Base-by-base conservation (phyloP, 2,797 vertebrate genomes). In the Crossoptilon crossoptilon region DNA sequence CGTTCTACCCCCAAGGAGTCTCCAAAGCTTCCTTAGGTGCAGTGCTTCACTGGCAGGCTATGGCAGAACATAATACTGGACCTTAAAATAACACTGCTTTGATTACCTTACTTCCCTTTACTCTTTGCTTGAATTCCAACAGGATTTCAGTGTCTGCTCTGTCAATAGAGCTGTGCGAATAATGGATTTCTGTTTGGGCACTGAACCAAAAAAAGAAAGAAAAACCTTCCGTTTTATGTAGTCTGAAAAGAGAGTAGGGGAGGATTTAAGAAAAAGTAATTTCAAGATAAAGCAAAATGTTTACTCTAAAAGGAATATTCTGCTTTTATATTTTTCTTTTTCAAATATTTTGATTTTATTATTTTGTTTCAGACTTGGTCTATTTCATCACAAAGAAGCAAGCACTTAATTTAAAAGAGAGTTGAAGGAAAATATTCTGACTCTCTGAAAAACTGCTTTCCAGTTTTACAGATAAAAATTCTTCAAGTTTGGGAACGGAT, bases 1-100 rank as follows among this genome's bases (percentile, higher is more conserved):
- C 62, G 70, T 68, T 62, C 83, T 24, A 69, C 18, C 58, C 31
- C 41, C 35, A 83, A 85, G 62, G 80, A 80, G 51, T 46, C 63
- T 35, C 41, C 72, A 37, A 10, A 80, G 88, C 60, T 67, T 51
- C 82, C 6, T 0, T 66, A 68, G 77, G 60, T 3, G 29, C 67
- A 89, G 73, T 68, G 88, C 66, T 81, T 90, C 86, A 6, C 91
- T 94, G 95, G 91, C 88, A 90, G 70, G 23, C 60, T 44, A 35
- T 69, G 84, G 67, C 84, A 96, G 91, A 93, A 95, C 27, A 48
- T 35, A 93, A 88, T 90, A 95, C 27, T 74, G 90, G 76, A 93
- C 88, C 86, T 95, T 91, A 95, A 95, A 94, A 95, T 92, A 95
- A 93, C 92, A 88, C 44, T 77, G 71, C 93, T 94, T 93, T 96